Evolutionary conservation across 2,888 invertebrate genomes (phyloP).

Genomic region (Trachelus stipa): DNA sequence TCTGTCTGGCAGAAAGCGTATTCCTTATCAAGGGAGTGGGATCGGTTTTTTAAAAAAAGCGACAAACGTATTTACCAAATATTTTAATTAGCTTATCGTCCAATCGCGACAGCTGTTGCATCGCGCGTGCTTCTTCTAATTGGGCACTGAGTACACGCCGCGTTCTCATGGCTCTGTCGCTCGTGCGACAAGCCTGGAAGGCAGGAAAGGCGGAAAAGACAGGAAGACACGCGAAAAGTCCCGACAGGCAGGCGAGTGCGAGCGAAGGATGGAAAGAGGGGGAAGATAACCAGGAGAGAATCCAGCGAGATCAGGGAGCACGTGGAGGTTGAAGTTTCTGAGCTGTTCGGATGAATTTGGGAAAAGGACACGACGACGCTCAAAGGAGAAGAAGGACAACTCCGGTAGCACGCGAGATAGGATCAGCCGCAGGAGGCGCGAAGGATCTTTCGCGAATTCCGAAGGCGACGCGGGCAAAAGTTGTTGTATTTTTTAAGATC

Average conservation of each 20-base stretch:
- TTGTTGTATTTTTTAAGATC: conserved; percentile 21
- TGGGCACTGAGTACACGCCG: conserved; percentile 28
- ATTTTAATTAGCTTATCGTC: conserved; percentile 66
- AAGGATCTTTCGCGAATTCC: conserved; percentile 19
- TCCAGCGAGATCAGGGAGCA: no score
- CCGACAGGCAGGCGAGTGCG: not conserved
- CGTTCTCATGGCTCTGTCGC: not conserved
- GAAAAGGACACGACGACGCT: not conserved
- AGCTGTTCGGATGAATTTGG: not conserved
- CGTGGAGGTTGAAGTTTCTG: no score
- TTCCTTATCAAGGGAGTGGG: conserved; percentile 5
- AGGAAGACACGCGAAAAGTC: not conserved
- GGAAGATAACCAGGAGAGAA: no score
- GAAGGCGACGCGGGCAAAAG: conserved; percentile 12
- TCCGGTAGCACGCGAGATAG: not conserved
- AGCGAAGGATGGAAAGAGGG: not conserved
- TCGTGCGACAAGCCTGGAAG: not conserved
- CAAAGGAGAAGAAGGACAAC: not conserved
- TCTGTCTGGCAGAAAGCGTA: not conserved
- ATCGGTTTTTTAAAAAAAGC: conserved; percentile 41
- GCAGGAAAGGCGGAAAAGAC: not conserved
- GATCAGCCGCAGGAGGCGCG: conserved; percentile 3
- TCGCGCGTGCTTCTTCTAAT: conserved; percentile 63
- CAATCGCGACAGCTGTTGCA: conserved; percentile 62
- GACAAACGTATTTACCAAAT: conserved; percentile 53